A percentile compares a stretch with the other conserved stretches of the same genome.
Conservation (phyloP, 2,888 invertebrate species). For the Perithous albicinctus region DNA sequence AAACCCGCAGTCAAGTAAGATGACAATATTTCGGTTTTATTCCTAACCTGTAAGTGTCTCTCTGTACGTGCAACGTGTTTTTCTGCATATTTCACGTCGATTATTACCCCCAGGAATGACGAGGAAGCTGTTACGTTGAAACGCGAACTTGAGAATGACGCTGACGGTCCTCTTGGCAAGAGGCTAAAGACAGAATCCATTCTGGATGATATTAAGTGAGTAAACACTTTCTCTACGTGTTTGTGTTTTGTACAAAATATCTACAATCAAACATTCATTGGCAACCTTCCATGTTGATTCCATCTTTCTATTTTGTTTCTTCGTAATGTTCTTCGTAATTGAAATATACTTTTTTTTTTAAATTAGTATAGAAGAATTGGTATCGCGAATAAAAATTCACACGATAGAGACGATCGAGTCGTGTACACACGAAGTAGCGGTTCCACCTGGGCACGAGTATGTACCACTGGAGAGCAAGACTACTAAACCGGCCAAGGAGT, state of each 20-base stretch:
- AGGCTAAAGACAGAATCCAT: conserved; percentile 77
- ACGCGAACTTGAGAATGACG: conserved; percentile 72
- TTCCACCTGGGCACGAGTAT: conserved; percentile 95
- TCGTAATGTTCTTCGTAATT: too few relatives aligned
- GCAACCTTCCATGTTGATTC: too few relatives aligned
- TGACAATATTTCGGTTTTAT: neutral
- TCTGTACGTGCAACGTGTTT: neutral
- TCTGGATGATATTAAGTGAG: conserved; percentile 82
- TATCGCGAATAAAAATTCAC: conserved; percentile 94
- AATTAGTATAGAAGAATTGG: conserved; percentile 90
- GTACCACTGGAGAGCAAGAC: conserved; percentile 86
- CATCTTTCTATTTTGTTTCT: too few relatives aligned
- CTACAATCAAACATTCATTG: too few relatives aligned
- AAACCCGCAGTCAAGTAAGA: conserved; percentile 37
- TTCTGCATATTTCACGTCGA: neutral
- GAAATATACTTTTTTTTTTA: conserved; percentile 43
- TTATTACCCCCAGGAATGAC: conserved; percentile 10
- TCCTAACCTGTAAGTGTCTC: conserved; percentile 54
- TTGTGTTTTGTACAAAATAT: too few relatives aligned
- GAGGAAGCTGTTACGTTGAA: conserved; percentile 66
- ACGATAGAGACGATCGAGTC: conserved; percentile 95
- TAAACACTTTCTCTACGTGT: neutral
- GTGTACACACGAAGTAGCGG: conserved; percentile 98
- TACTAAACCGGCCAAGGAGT: conserved; percentile 94
- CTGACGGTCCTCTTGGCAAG: conserved; percentile 70